phyloP scores from a whole-genome alignment of 2,888 invertebrate species.

The Tetragnatha montana region DNA sequence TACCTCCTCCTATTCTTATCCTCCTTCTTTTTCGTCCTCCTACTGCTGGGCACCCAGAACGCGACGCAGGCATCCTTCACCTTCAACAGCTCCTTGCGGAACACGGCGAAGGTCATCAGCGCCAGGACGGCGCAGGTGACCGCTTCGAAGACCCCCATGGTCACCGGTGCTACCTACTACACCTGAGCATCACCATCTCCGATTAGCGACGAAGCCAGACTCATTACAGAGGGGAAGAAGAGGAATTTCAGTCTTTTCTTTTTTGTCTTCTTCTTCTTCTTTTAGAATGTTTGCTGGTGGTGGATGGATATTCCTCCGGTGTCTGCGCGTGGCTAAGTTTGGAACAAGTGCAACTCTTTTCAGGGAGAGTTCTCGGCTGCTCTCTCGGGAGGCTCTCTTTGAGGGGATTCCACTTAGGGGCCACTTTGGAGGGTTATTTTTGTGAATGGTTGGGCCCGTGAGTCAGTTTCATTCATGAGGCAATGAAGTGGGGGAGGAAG shows the following conservation, averaged over 20 bases:
- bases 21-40: slow-evolving; percentile 22
- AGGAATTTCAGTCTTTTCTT: slow-evolving; percentile 5
- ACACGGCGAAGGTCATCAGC: slow-evolving; percentile 59
- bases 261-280: slow-evolving; percentile 3
- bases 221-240: slow-evolving; percentile 39
- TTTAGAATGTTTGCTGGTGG: not conserved
- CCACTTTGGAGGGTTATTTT: slow-evolving; percentile 6
- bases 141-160: slow-evolving; percentile 37
- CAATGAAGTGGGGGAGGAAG: no score
- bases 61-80: slow-evolving; percentile 51
- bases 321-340: slow-evolving; percentile 57
- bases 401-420: not conserved
- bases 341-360: slow-evolving; percentile 40
- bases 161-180: not conserved
- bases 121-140: slow-evolving; percentile 56
- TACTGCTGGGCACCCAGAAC: slow-evolving; percentile 30
- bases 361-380: slow-evolving; percentile 10
- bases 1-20: slow-evolving; percentile 47
- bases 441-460: no score
- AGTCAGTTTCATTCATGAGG: no score
- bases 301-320: slow-evolving; percentile 39
- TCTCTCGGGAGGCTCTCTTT: not conserved
- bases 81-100: slow-evolving; percentile 54
- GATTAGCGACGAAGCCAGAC: slow-evolving; percentile 40
- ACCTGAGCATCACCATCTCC: slow-evolving; percentile 37